Conservation (phyloP, 2,888 invertebrate species). For the Myopa tessellatipennis region DNA sequence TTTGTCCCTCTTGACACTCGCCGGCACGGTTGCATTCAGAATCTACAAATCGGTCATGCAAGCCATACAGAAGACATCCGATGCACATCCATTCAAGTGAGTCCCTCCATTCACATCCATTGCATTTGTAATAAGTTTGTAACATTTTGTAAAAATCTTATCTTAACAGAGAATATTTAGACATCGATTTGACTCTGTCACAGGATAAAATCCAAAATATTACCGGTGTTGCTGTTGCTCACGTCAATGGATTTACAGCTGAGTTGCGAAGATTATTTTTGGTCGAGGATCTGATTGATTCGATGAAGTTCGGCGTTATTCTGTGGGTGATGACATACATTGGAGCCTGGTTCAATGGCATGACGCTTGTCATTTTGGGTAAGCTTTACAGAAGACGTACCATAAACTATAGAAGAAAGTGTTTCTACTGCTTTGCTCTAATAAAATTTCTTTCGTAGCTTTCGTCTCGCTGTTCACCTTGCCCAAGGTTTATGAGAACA, state of each 20-base stretch:
- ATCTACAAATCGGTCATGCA: slow-evolving; percentile 96
- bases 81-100: slow-evolving; percentile 98
- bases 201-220: slow-evolving; percentile 92
- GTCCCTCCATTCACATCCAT: slow-evolving; percentile 53
- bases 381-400: slow-evolving; percentile 42
- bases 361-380: slow-evolving; percentile 97
- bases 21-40: slow-evolving; percentile 92
- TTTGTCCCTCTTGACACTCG: slow-evolving; percentile 85
- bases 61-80: slow-evolving; percentile 95
- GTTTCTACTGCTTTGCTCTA: not conserved
- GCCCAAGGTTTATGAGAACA: slow-evolving; percentile 96
- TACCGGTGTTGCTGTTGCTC: slow-evolving; percentile 87
- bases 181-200: slow-evolving; percentile 86
- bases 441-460: slow-evolving; percentile 71
- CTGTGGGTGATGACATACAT: slow-evolving; percentile 98
- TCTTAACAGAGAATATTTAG: slow-evolving; percentile 79
- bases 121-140: not conserved
- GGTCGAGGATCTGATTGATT: slow-evolving; percentile 96
- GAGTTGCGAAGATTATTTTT: slow-evolving; percentile 94
- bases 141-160: no score
- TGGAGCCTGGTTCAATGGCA: slow-evolving; percentile 99
- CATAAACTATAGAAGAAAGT: no score
- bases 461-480: slow-evolving; percentile 93
- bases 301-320: slow-evolving; percentile 92
- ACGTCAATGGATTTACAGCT: slow-evolving; percentile 82